phyloP scores from a whole-genome alignment of 2,888 invertebrate genomes.

The Cheilosia urbana region DNA sequence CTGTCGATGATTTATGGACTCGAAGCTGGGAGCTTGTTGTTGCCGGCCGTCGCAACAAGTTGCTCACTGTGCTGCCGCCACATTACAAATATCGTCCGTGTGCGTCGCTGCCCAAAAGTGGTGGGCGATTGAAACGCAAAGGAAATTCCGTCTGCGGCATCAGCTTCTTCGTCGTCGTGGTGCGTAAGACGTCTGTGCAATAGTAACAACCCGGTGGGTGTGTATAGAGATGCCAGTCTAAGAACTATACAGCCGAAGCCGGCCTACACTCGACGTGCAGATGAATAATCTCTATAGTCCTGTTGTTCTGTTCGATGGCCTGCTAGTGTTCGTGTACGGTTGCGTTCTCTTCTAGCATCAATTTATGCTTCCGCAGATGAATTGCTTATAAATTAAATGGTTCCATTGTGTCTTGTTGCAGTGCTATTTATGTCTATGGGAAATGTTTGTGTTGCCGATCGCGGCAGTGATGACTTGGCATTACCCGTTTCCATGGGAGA shows the following conservation, averaged over 20 bases:
- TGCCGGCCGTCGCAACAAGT: conserved; percentile 77
- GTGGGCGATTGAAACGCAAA: conserved; percentile 67
- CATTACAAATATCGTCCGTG: conserved; percentile 50
- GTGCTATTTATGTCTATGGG: conserved; percentile 73
- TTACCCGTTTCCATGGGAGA: conserved; percentile 54
- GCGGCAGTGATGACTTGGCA: conserved; percentile 37
- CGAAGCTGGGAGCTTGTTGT: conserved; percentile 74
- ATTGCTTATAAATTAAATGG: conserved; percentile 76
- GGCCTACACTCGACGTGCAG: conserved; percentile 58
- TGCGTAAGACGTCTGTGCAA: conserved; percentile 47
- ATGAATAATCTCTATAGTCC: conserved; percentile 66
- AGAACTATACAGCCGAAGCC: conserved; percentile 23
- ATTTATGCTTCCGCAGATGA: conserved; percentile 76
- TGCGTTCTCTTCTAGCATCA: conserved; percentile 30
- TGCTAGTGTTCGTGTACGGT: neutral
- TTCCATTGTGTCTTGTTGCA: conserved; percentile 76
- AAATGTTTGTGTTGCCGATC: conserved; percentile 68
- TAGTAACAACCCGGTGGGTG: conserved; percentile 62
- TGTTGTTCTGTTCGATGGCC: conserved; percentile 24
- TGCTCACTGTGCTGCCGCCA: conserved; percentile 74
- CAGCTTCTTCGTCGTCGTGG: conserved; percentile 33
- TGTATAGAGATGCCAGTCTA: conserved; percentile 62
- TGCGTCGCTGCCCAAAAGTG: conserved; percentile 69
- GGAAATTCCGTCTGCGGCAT: conserved; percentile 23
- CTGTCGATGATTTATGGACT: conserved; percentile 77